phyloP scores from a whole-genome alignment of 2,888 invertebrate species.

The Pomacea canaliculata region DNA sequence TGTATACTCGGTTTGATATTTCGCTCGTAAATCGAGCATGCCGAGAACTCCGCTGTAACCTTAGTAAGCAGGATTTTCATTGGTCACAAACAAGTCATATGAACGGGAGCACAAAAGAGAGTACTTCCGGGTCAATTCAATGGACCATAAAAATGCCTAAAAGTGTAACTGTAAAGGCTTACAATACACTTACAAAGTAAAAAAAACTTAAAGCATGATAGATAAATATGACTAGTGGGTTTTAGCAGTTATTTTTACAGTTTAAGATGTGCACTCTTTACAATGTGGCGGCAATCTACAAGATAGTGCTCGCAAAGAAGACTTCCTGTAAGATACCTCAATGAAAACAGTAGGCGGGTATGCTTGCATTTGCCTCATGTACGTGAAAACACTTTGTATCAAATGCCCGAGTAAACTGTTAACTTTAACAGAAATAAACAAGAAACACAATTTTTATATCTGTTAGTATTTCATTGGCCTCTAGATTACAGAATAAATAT shows the following conservation, averaged over 20 bases:
- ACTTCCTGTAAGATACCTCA: constrained; percentile 3
- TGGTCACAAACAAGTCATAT: neutral
- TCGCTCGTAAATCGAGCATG: constrained; percentile 30
- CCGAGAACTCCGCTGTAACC: constrained; percentile 9
- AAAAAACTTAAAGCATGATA: too few species aligned
- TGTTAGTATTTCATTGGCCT: too few species aligned
- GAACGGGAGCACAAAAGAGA: neutral
- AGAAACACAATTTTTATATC: too few species aligned
- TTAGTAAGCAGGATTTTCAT: constrained; percentile 7
- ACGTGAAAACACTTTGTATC: neutral
- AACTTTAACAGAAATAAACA: too few species aligned
- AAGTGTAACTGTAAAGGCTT: too few species aligned
- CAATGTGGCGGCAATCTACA: neutral
- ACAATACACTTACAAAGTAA: too few species aligned
- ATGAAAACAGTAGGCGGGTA: constrained; percentile 15
- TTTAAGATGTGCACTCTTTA: too few species aligned
- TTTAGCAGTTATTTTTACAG: neutral
- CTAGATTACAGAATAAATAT: too few species aligned
- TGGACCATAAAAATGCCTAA: neutral
- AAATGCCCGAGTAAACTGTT: too few species aligned
- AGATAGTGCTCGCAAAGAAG: neutral
- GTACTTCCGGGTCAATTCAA: constrained; percentile 8
- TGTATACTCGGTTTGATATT: constrained; percentile 28
- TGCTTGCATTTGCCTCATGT: constrained; percentile 3
- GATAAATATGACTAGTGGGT: neutral